phyloP scores from a whole-genome alignment of 2,797 vertebrate genomes.

The Notolabrus celidotus region DNA sequence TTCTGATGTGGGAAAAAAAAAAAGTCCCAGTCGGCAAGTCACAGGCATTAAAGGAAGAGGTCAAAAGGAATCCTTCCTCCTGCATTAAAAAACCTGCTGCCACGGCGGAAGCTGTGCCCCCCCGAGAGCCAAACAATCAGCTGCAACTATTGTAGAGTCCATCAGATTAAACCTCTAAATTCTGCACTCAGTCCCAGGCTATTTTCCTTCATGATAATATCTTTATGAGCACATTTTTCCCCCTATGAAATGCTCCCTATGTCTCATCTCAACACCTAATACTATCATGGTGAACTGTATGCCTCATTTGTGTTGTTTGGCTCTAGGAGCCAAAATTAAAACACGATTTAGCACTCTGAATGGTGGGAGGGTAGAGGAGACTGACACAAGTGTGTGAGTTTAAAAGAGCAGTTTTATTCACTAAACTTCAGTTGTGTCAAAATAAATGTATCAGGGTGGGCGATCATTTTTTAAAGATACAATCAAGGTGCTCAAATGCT shows the following conservation, averaged over 20 bases:
- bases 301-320: not conserved
- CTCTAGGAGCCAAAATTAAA: too few relatives aligned
- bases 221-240: conserved; percentile 15
- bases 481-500: conserved; percentile 22
- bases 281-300: not conserved
- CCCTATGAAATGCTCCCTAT: conserved; percentile 12
- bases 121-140: conserved; percentile 34
- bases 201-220: conserved; percentile 25
- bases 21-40: conserved; percentile 41
- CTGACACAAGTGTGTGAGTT: not conserved
- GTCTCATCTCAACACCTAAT: conserved; percentile 14
- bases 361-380: not conserved
- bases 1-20: conserved; percentile 61
- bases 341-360: not conserved
- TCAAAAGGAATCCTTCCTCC: conserved; percentile 42
- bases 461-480: conserved; percentile 4
- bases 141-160: conserved; percentile 34
- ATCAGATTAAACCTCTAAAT: conserved; percentile 24
- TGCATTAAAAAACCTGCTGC: conserved; percentile 37
- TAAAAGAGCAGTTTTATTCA: conserved; percentile 44
- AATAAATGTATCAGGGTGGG: conserved; percentile 13
- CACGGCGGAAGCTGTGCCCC: conserved; percentile 31
- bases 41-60: conserved; percentile 49
- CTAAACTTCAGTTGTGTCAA: conserved; percentile 25
- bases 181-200: not conserved